Base-by-base conservation (phyloP, 2,888 invertebrate species). In the Scaptomyza polygonia region DNA sequence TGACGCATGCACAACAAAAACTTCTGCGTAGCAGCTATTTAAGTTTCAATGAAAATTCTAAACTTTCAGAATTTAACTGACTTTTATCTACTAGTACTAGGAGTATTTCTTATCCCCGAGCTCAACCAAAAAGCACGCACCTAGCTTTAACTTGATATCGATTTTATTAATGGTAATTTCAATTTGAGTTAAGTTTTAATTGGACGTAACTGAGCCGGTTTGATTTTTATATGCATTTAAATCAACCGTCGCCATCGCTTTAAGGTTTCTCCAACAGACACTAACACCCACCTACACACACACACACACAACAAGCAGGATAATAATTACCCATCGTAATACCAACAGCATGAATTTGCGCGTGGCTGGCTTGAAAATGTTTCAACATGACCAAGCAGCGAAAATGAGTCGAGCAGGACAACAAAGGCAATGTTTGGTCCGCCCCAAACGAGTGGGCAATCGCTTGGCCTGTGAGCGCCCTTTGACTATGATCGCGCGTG, bases 351-450 rank as follows among this genome's bases (percentile, higher is more conserved):
- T 67, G 66, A 79, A 74, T 79, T 71, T 67, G 52, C 86, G 79
- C 79, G 67, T 77, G 64, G 77, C 64, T 71, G 75, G 68, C 77
- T 81, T 69, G 79, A 55, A 72, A 77, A 80, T 77, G 75, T 71
- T 77, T 79, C 65, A 57, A 72, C 69, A 68, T 58, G 55, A 44
- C 48, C 47, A 56, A 63, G 48, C 53, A 53, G 45, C 44, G 58
- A 48, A 48, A 44, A 48, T 45, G 47, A 52, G 43, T 27, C 27
- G 52, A 27, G 48, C 36, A 40, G 48, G 47, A 66, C 61, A 77
- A 72, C 68, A 71, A 68, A 72, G 68, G 32, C 32, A 27, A 43
- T 65, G 40, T 47, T 51, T 45, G 14, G 21, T 25, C 42, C 49
- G 34, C 29, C 62, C 47, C 27, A 27, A 21, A 5, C 18, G 29